phyloP scores from a whole-genome alignment of 2,113 vertebrate genomes.

The Tinamus guttatus region DNA sequence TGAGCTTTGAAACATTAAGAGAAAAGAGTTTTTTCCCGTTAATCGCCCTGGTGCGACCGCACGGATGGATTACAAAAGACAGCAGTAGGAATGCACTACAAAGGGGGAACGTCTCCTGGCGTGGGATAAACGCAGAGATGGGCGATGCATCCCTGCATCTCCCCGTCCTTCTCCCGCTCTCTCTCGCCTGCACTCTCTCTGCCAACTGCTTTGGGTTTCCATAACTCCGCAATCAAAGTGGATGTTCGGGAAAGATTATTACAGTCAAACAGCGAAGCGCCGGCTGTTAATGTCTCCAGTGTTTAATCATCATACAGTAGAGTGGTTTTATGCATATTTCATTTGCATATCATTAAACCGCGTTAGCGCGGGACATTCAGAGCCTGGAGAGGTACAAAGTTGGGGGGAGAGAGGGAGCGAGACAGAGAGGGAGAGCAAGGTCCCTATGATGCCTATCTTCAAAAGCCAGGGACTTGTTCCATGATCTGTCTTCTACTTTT shows the following conservation, averaged over 20 bases:
- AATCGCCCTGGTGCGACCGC: constrained; percentile 92
- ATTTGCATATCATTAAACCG: constrained; percentile 99
- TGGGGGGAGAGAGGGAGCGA: constrained; percentile 64
- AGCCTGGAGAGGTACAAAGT: constrained; percentile 88
- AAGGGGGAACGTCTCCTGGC: constrained; percentile 75
- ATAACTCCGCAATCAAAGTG: constrained; percentile 83
- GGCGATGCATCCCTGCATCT: constrained; percentile 75
- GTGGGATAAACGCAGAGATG: constrained; percentile 79
- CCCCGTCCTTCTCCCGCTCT: constrained; percentile 60
- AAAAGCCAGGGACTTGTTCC: constrained; percentile 77
- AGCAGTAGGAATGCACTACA: constrained; percentile 78
- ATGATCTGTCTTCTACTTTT: constrained; percentile 78
- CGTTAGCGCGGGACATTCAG: constrained; percentile 85
- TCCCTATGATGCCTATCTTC: constrained; percentile 78
- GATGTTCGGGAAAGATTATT: constrained; percentile 83
- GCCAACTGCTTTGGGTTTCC: constrained; percentile 81
- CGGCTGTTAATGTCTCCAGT: constrained; percentile 94
- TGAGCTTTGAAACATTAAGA: constrained; percentile 95
- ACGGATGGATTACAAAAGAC: constrained; percentile 98
- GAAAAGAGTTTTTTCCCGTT: constrained; percentile 84
- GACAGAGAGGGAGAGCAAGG: constrained; percentile 45
- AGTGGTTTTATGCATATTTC: constrained; percentile 99
- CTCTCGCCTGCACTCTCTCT: constrained; percentile 51
- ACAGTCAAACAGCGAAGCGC: constrained; percentile 80
- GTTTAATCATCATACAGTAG: constrained; percentile 99